Evolutionary conservation across 2,797 vertebrate genomes (phyloP).

Genomic region (Fistularia commersonii): DNA sequence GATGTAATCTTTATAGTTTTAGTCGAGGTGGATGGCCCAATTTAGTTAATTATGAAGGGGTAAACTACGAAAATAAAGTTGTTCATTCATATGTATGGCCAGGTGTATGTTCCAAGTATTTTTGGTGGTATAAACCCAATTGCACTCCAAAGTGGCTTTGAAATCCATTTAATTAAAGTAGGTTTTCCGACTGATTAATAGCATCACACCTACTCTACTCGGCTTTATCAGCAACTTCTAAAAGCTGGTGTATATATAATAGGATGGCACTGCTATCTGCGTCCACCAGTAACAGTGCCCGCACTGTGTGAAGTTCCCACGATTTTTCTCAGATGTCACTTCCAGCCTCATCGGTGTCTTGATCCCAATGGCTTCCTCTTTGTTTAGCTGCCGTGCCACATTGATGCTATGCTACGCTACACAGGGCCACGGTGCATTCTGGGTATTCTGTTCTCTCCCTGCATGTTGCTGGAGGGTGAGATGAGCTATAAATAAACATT

Average conservation of each 20-base stretch:
- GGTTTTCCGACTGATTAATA: too few species aligned
- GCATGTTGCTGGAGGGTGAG: conserved; percentile 57
- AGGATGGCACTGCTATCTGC: conserved; percentile 12
- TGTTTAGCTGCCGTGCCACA: conserved; percentile 40
- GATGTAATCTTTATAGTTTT: too few species aligned
- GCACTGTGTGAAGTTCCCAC: conserved; percentile 16
- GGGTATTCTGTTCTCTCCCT: conserved; percentile 39
- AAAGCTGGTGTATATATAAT: background rate
- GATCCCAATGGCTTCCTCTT: conserved; percentile 37
- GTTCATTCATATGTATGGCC: too few species aligned
- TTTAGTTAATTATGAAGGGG: too few species aligned
- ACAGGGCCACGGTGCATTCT: conserved; percentile 53
- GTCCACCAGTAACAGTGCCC: conserved; percentile 19
- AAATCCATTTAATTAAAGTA: too few species aligned
- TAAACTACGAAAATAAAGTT: too few species aligned
- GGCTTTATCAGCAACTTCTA: too few species aligned
- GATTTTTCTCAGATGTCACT: conserved; percentile 34
- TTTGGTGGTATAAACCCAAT: too few species aligned
- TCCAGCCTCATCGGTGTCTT: conserved; percentile 29
- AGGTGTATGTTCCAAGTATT: too few species aligned
- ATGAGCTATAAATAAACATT: conserved; percentile 66
- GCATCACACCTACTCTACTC: background rate
- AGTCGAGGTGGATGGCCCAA: too few species aligned
- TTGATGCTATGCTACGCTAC: conserved; percentile 34
- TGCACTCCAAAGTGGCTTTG: too few species aligned